Evolutionary conservation across 1,140 invertebrate species (phyloP).

Genomic region (Achatina immaculata): DNA sequence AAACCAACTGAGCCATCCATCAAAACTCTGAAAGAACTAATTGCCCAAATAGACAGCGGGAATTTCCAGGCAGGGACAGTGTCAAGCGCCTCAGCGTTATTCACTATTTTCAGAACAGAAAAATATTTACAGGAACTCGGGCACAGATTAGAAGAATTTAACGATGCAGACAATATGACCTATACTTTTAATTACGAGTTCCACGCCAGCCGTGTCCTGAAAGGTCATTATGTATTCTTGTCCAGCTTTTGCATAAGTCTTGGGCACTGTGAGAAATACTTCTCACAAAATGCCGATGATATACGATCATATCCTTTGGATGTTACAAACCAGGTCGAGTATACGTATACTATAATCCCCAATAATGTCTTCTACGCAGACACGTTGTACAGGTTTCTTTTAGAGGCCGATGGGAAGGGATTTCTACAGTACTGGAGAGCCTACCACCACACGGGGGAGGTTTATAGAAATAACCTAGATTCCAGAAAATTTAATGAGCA

Average conservation of each 20-base stretch:
- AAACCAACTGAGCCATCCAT: neutral
- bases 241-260: neutral
- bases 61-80: neutral
- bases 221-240: neutral
- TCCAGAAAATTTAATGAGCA: neutral
- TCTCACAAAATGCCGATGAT: neutral
- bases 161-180: neutral
- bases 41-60: neutral
- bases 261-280: neutral
- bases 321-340: neutral
- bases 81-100: neutral
- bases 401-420: neutral
- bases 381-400: neutral
- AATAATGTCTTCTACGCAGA: neutral
- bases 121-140: neutral
- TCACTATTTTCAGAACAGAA: neutral
- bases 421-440: neutral
- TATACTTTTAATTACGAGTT: neutral
- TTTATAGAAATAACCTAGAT: neutral
- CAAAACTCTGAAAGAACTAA: neutral
- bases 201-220: neutral
- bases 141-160: neutral
- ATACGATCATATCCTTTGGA: neutral
- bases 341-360: neutral
- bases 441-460: too few relatives aligned